Conservation (phyloP, 2,113 vertebrate species). For the Platichthys flesus region DNA sequence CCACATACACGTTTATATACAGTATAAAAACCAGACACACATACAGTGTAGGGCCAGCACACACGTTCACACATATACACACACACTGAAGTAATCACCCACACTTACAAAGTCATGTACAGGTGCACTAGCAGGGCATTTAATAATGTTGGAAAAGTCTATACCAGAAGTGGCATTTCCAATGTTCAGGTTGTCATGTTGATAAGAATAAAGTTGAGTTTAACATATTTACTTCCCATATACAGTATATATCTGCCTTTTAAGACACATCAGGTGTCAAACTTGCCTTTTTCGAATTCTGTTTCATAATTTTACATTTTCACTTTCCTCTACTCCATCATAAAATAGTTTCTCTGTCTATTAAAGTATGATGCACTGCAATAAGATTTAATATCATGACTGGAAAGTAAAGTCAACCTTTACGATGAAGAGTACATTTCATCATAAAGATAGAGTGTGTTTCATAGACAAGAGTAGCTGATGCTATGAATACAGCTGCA, state of each 20-base stretch:
- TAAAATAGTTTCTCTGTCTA: not conserved
- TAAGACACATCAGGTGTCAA: too few species aligned
- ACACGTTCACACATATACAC: not conserved
- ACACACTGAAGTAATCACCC: not conserved
- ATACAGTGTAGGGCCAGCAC: not conserved
- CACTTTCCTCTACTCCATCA: not conserved
- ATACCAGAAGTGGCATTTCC: slow-evolving; percentile 20
- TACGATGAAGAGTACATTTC: not conserved
- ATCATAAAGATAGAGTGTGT: slow-evolving; percentile 11
- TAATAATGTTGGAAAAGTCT: slow-evolving; percentile 13
- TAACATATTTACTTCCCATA: too few species aligned
- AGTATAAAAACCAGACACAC: not conserved
- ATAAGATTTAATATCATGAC: not conserved
- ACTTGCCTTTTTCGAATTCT: too few species aligned
- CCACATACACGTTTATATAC: not conserved
- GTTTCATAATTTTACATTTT: too few species aligned
- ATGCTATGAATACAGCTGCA: slow-evolving; percentile 42
- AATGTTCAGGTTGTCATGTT: slow-evolving; percentile 14
- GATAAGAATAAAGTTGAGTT: slow-evolving; percentile 10
- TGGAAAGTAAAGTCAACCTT: slow-evolving; percentile 1
- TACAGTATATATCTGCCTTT: too few species aligned
- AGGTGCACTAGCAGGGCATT: slow-evolving; percentile 3
- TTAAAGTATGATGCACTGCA: slow-evolving; percentile 8
- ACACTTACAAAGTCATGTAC: not conserved
- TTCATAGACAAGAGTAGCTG: slow-evolving; percentile 5